A percentile compares a stretch with the other conserved stretches of the same genome.
These are phyloP conservation scores for Echeneis naucrates DNA, from an alignment of 2,797 vertebrate species.

Conservation along the genomic window DNA sequence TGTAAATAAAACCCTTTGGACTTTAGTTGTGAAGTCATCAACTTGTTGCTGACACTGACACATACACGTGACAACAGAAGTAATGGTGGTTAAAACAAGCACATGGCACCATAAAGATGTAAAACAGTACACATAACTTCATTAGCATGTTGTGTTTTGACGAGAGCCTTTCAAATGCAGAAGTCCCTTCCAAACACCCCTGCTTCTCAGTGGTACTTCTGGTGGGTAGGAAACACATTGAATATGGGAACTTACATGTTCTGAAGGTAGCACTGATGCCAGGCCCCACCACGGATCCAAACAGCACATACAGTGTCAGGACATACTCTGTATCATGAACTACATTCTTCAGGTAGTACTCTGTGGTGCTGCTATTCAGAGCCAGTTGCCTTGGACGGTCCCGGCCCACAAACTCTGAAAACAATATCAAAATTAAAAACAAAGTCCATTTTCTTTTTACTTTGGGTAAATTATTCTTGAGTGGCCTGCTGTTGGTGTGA, in stretches of 20 bases:
- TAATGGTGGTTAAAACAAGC: slow-evolving; percentile 53
- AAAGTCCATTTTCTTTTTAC: slow-evolving; percentile 6
- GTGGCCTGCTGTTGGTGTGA: slow-evolving; percentile 8
- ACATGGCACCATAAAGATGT: slow-evolving; percentile 38
- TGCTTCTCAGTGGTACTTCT: background rate
- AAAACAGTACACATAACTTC: background rate
- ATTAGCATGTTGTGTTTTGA: background rate
- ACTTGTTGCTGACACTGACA: slow-evolving; percentile 32
- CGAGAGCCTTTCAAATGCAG: background rate
- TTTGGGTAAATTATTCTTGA: slow-evolving; percentile 4
- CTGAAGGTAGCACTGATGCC: slow-evolving; percentile 89
- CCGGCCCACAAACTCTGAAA: slow-evolving; percentile 86
- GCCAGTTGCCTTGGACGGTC: slow-evolving; percentile 89
- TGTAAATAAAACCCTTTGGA: background rate
- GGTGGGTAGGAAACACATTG: background rate
- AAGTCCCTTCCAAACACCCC: background rate
- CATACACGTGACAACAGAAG: slow-evolving; percentile 36
- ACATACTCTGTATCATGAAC: slow-evolving; percentile 90
- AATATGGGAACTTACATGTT: slow-evolving; percentile 86
- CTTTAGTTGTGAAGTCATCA: background rate
- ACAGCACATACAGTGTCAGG: slow-evolving; percentile 91
- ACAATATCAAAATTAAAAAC: slow-evolving; percentile 2
- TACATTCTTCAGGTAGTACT: slow-evolving; percentile 84
- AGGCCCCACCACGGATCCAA: slow-evolving; percentile 87
- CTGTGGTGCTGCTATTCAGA: slow-evolving; percentile 83